Evolutionary conservation across 2,888 invertebrate species (phyloP), one percentile per base, ranked within the genome.

Genomic region (Mesorhabditis spiculigera): DNA sequence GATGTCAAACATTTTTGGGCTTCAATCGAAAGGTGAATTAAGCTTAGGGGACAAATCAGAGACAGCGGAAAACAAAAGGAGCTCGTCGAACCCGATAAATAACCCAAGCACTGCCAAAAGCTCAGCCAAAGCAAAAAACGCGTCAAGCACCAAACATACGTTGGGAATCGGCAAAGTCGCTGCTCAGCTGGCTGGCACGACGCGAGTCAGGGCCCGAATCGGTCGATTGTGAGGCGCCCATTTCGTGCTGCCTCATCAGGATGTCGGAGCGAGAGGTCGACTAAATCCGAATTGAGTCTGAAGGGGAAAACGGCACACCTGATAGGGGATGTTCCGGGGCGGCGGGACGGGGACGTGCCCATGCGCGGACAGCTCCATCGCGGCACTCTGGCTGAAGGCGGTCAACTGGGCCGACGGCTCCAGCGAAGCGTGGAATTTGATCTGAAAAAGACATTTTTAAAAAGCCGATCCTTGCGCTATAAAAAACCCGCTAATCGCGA

Each of bases 341-440:
- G 28, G 28, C 28, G 28, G 28, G 28, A 28, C 28, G 28, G 28
- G 28, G 28, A 28, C 28, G 28, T 28, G 28, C 28, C 28, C 28
- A 28, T 28, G 28, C 28, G 28, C 28, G 28, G 28, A 28, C 28
- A 28, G 28, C 28, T 28, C 28, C 28, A 28, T 28, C 28, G 28
- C 28, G 28, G 28, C 28, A 28, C 28, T 28, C 28, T 28, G 28
- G 28, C 28, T 28, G 58, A 50, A 50, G 8, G 58, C 58, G n/a
- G 58, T 77, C 28, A 83, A 72, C 64, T 84, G 84, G 67, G 81
- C 76, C 63, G 75, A 73, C 13, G 95, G 95, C 13, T 94, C 93
- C 75, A 95, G 89, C 82, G 90, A 90, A 13, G 97, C 95, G 87
- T 95, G 94, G 90, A 95, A 95, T 69, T 91, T 90, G 78, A 97